Evolutionary conservation across 2,888 invertebrate genomes (phyloP), one percentile per base, ranked within the genome.

Genomic region (Sphecodes monilicornis): DNA sequence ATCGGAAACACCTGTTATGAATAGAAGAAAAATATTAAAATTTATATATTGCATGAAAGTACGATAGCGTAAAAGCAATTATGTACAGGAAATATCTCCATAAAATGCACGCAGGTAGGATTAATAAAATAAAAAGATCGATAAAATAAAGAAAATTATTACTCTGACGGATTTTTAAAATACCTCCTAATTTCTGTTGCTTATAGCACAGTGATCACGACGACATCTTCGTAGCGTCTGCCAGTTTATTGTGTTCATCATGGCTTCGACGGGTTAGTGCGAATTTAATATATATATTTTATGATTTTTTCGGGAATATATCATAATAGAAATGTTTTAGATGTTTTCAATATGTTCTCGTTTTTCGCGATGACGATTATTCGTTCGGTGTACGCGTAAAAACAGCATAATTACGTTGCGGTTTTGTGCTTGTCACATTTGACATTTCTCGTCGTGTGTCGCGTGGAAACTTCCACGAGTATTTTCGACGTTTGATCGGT

Each of bases 201-300:
- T n/a, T 41, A 54, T 54, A 39, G 68, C 75, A 70, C 46, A 84
- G 80, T 88, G 90, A 88, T 79, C 60, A 84, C 76, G 84, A 88
- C 87, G 89, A 89, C 91, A 91, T 91, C 90, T 91, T 90, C 83
- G 78, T 86, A 86, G 90, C 90, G 90, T 92, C 90, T 87, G 84
- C 84, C 90, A 90, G 85, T 90, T 90, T 90, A 86, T 92, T 92
- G 92, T 93, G 89, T 92, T 92, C 93, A 92, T 93, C 93, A 94
- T 94, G 94, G 94, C 93, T 90, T 92, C 93, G 81, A 92, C 92
- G 90, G 93, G 93, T 93, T 91, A 90, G 91, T 92, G 85, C 89
- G 90, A 84, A 86, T 88, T 89, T 86, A 84, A 84, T 86, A 88
- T 74, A 80, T 50, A 60, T 80, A 71, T 82, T 82, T 73, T 73